Percentiles rank a stretch among this genome's conserved stretches.
Evolutionary conservation across 2,113 vertebrate species (phyloP).

Genomic region (Scolopax mira): DNA sequence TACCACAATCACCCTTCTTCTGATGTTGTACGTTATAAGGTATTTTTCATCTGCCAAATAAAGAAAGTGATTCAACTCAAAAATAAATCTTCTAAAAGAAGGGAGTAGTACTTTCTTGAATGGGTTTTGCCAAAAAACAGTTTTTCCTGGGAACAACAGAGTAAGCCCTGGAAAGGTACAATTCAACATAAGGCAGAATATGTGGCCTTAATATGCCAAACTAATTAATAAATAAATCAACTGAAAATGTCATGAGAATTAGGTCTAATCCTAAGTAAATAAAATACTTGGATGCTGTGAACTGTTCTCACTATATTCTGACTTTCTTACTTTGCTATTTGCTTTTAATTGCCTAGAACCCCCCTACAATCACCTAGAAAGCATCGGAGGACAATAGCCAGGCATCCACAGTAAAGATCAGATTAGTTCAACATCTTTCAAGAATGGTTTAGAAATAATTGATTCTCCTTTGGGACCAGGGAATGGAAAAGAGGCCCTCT

Average conservation of each 20-base stretch:
- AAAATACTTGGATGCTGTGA: neutral
- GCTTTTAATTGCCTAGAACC: neutral
- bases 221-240: neutral
- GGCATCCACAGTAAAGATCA: neutral
- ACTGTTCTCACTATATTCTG: neutral
- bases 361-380: neutral
- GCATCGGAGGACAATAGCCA: neutral
- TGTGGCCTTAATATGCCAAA: neutral
- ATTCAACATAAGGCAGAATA: neutral
- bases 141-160: neutral
- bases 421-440: slow-evolving; percentile 2
- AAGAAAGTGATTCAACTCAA: neutral
- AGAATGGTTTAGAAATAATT: slow-evolving; percentile 24
- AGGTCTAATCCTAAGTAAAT: neutral
- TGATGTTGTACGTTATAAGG: neutral
- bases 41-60: neutral
- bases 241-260: neutral
- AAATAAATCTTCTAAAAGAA: neutral
- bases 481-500: slow-evolving; percentile 27
- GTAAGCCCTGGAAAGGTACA: neutral
- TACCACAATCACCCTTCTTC: neutral
- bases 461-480: neutral
- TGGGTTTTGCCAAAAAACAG: neutral
- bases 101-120: neutral
- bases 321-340: neutral